phyloP scores from a whole-genome alignment of 2,113 vertebrate genomes.

The Lycaon pictus region DNA sequence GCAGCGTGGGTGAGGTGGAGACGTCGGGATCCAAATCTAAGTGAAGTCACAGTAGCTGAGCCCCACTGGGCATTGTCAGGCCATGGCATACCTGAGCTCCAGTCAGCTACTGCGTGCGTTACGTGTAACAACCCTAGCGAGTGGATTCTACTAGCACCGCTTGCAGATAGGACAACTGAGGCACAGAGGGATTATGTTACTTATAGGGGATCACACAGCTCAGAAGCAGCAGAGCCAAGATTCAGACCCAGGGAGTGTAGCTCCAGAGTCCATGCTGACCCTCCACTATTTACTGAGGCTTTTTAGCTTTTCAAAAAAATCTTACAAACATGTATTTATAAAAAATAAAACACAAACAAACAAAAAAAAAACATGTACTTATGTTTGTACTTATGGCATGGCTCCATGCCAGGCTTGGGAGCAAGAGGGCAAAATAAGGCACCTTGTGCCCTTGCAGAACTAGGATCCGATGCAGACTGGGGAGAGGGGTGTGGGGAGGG shows the following conservation, averaged over 20 bases:
- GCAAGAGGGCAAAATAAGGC: background rate
- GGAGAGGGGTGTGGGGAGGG: background rate
- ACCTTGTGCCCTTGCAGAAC: background rate
- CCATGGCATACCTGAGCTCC: fast-evolving
- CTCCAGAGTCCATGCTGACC: background rate
- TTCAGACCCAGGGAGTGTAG: background rate
- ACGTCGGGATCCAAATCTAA: background rate
- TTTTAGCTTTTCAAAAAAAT: background rate
- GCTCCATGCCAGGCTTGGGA: background rate
- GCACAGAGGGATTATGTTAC: background rate
- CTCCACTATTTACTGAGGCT: background rate
- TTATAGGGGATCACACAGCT: background rate
- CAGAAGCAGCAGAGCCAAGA: background rate
- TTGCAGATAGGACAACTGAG: background rate
- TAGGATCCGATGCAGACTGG: background rate
- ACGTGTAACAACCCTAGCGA: background rate
- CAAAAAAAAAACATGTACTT: too few species aligned
- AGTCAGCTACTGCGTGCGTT: fast-evolving
- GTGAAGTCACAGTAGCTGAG: background rate
- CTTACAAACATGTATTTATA: background rate
- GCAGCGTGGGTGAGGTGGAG: background rate
- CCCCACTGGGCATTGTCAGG: background rate
- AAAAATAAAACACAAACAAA: too few species aligned
- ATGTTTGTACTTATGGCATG: too few species aligned
- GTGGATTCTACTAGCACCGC: background rate